Evolutionary conservation across 2,888 invertebrate genomes (phyloP).

Genomic region (Leptinotarsa haldemani): DNA sequence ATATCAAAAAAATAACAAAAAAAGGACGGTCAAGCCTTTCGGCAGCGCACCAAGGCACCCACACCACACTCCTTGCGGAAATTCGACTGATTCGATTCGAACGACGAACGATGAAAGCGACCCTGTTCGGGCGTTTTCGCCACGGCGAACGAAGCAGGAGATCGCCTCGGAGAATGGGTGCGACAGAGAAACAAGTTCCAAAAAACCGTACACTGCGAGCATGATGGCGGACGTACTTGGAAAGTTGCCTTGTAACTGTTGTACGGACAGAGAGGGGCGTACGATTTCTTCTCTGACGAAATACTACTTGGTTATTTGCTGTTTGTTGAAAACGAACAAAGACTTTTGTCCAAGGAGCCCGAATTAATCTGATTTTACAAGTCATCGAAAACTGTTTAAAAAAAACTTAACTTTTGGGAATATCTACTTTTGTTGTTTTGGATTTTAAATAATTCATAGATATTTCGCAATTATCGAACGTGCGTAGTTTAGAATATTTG

Average conservation of each 20-base stretch:
- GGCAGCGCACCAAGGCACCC: constrained; percentile 30
- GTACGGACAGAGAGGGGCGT: constrained; percentile 24
- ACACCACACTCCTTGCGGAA: constrained; percentile 33
- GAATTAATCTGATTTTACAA: too few species aligned
- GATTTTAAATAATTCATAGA: background rate
- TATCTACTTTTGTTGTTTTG: too few species aligned
- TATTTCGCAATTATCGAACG: constrained; percentile 16
- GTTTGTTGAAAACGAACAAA: background rate
- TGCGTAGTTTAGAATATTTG: constrained; percentile 5
- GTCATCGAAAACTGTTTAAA: too few species aligned
- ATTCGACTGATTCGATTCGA: constrained; percentile 42
- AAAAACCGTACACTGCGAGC: constrained; percentile 51
- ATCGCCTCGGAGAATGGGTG: constrained; percentile 27
- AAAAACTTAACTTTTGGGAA: too few species aligned
- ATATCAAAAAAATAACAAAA: constrained; percentile 19
- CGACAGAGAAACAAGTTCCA: constrained; percentile 36
- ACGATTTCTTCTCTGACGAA: constrained; percentile 17
- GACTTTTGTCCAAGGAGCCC: background rate
- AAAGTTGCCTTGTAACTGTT: constrained; percentile 49
- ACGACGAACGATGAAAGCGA: constrained; percentile 41
- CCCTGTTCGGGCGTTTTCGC: constrained; percentile 43
- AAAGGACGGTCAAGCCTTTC: constrained; percentile 29
- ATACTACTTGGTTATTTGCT: constrained; percentile 5
- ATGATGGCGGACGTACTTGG: constrained; percentile 53
- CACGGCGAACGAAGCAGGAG: constrained; percentile 31